A percentile compares a stretch with the other conserved stretches of the same genome.
Evolutionary conservation across 2,113 vertebrate species (phyloP).

Genomic region (Grammomys surdaster): DNA sequence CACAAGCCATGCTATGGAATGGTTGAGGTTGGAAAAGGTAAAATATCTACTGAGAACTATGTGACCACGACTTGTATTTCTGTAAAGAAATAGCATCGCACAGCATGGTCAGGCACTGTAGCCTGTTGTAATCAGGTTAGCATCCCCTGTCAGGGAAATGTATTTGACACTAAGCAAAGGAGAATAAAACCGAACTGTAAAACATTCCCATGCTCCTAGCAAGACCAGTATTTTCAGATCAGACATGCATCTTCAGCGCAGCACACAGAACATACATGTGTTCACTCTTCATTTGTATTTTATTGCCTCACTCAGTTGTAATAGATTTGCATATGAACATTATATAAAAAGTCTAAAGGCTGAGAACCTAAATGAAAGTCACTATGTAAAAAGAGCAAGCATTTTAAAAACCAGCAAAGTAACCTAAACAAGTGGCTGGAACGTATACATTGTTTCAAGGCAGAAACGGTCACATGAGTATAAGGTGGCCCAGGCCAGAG

Average conservation of each 20-base stretch:
- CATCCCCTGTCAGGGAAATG: conserved; percentile 4
- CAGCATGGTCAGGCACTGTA: neutral
- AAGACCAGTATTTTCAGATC: conserved; percentile 37
- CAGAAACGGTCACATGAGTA: neutral
- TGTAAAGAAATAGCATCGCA: neutral
- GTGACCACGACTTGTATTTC: neutral
- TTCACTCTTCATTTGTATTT: conserved; percentile 21
- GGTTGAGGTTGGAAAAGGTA: neutral
- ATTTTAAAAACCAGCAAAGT: conserved; percentile 15
- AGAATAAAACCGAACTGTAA: conserved; percentile 31
- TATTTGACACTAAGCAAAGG: conserved; percentile 5
- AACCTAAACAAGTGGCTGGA: neutral
- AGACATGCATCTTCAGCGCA: neutral
- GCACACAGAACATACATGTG: neutral
- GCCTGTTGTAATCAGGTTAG: neutral
- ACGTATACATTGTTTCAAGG: conserved; percentile 59
- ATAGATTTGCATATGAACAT: conserved; percentile 14
- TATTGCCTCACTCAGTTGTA: conserved; percentile 7
- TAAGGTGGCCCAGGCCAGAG: neutral
- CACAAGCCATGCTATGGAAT: neutral
- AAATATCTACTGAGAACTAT: neutral
- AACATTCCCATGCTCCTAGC: neutral
- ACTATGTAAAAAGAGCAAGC: conserved; percentile 18
- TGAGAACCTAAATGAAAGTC: conserved; percentile 36
- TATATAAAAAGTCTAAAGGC: conserved; percentile 37